These are phyloP conservation scores for Gymnoscopelus braueri DNA, from an alignment of 2,797 vertebrate species.

Conservation along the genomic window DNA sequence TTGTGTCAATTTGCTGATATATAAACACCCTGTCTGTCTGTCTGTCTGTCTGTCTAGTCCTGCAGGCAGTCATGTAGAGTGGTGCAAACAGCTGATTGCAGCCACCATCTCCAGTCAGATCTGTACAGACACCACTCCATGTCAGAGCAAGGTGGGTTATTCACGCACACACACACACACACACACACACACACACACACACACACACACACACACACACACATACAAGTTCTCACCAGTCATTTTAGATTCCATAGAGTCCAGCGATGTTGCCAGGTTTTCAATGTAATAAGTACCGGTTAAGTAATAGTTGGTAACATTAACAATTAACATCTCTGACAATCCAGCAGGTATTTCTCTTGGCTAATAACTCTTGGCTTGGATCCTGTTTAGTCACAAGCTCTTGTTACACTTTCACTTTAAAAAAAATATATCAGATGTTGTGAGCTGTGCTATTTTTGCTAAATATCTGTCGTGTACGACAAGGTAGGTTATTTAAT, in stretches of 20 bases:
- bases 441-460: too few relatives aligned
- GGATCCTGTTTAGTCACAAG: too few relatives aligned
- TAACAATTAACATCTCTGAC: too few relatives aligned
- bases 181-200: conserved; percentile 6
- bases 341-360: not conserved
- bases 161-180: conserved; percentile 8
- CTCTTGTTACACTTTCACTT: too few relatives aligned
- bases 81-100: conserved; percentile 98
- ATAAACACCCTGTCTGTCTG: not conserved
- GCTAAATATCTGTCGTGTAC: too few relatives aligned
- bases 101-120: conserved; percentile 97
- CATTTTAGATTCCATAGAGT: too few relatives aligned
- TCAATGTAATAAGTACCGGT: too few relatives aligned
- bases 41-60: conserved; percentile 76
- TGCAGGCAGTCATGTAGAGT: conserved; percentile 95
- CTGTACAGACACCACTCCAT: conserved; percentile 77
- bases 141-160: conserved; percentile 86
- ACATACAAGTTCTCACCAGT: not conserved
- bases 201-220: not conserved
- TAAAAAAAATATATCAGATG: too few relatives aligned
- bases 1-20: too few relatives aligned
- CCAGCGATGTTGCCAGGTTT: not conserved
- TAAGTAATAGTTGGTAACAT: too few relatives aligned
- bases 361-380: too few relatives aligned
- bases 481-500: not conserved